phyloP scores from a whole-genome alignment of 2,888 invertebrate genomes.

The Tricholauxania praeusta region DNA sequence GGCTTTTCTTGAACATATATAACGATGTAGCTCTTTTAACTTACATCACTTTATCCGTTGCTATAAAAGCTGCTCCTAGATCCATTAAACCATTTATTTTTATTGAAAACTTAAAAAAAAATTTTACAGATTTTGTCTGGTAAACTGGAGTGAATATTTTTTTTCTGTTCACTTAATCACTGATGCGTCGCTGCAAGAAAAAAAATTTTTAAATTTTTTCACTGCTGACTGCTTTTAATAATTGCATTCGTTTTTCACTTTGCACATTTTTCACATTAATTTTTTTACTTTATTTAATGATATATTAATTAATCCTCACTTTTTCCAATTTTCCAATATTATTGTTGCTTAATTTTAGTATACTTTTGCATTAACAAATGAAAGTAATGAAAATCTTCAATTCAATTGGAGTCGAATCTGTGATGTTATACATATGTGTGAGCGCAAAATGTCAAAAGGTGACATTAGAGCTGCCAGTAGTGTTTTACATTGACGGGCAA shows the following conservation, averaged over 20 bases:
- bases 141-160: too few species aligned
- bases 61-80: not conserved
- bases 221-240: not conserved
- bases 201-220: not conserved
- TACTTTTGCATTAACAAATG: not conserved
- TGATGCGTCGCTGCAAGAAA: not conserved
- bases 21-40: not conserved
- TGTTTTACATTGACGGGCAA: too few species aligned
- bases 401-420: slow-evolving; percentile 5
- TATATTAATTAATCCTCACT: not conserved
- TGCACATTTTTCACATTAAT: not conserved
- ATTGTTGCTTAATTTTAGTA: not conserved
- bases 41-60: slow-evolving; percentile 26
- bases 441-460: too few species aligned
- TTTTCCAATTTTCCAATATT: slow-evolving; percentile 3
- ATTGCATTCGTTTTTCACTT: slow-evolving; percentile 8
- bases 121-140: too few species aligned
- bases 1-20: slow-evolving; percentile 12
- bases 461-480: too few species aligned
- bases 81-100: slow-evolving; percentile 10
- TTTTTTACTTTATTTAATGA: not conserved
- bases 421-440: slow-evolving; percentile 16
- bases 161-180: slow-evolving; percentile 7
- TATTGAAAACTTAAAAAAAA: not conserved
- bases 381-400: slow-evolving; percentile 25